Base-by-base conservation (phyloP, 2,113 vertebrate genomes). In the Lampris incognitus region DNA sequence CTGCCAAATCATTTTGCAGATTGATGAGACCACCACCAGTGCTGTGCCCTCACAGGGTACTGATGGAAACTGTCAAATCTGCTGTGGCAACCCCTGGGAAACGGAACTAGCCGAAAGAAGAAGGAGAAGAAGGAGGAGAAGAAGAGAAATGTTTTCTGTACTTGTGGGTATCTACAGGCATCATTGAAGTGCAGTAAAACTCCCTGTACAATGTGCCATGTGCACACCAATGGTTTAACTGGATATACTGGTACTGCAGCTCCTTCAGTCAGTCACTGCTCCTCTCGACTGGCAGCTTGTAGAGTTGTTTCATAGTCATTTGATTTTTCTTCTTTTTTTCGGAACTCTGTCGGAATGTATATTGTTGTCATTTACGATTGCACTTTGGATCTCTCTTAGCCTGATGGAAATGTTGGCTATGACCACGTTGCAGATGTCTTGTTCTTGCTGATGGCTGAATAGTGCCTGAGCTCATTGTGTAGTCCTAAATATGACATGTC, bases 211-310 rank as follows among this genome's bases (percentile, higher is more conserved):
- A 49, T 49, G 9, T 49, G 9, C 48, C 9, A 56, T 56, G 54
- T 56, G 54, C 54, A 56, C 54, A 56, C 55, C 55, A 6, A 56
- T 56, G 13, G 55, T 56, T 56, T 56, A 56, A 10, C 55, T 56
- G 13, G 55, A 56, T n/a, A 56, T 56, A 6, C 55, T 56, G 55
- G 55, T n/a, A 56, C 11, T 5, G n/a, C 55, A 56, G 55, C 55
- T 56, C 55, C 55, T 56, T 56, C n/a, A 6, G 11, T 56, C 55
- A 49, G 24, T 56, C 13, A 56, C 55, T n/a, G 24, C 24, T 56
- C n/a, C 55, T 56, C 55, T 56, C 55, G 4, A 56, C 13, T 56
- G 55, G 55, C 55, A 56, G 11, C 55, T 56, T 56, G 55, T 56
- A 56, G 11, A 56, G 2, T 2, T 4, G 4, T 56, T 56, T 56